Base-by-base conservation (phyloP, 2,113 vertebrate genomes). In the Oryzias curvinotus region DNA sequence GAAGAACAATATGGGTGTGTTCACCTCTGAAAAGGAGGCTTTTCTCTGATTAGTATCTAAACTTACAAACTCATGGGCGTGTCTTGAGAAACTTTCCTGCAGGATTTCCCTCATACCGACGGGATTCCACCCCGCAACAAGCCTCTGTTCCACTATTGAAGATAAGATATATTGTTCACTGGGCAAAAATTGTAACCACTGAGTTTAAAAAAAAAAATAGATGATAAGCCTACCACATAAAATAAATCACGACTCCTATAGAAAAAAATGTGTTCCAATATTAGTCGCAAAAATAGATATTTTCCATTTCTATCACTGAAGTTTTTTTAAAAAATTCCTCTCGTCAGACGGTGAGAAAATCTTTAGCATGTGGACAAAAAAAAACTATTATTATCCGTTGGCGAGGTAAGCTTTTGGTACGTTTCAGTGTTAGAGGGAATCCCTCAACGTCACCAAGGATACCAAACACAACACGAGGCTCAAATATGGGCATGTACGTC, bases 361-460 rank as follows among this genome's bases (percentile, higher is more conserved):
- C 84, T 88, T 50, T 69, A 77, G 83, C 83, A 72, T 81, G 54
- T 85, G 59, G 88, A 84, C 21, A 51, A 36, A 83, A 65, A 74
- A 59, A 18, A 81, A 87, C 93, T 95, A 95, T 95, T 95, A 93
- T 93, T 94, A 93, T 88, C 88, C 72, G 85, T 68, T 80, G 71
- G 87, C 74, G 80, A 90, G 85, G 76, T 81, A 55, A 77, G 80
- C 85, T 82, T 82, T 71, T 87, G 81, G 81, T 83, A 78, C 81
- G 63, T 90, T 90, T 91, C 90, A 86, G 83, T 87, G 90, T 91
- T 91, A 93, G 92, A 97, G 96, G 96, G 96, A 98, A 91, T 98
- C 96, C 96, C 96, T 97, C 85, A 93, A 94, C 93, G 94, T 94
- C 93, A 95, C 96, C 96, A 95, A 95, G 94, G 96, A 95, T 93